phyloP scores from a whole-genome alignment of 2,888 invertebrate species.

The Metallyticus violacea region DNA sequence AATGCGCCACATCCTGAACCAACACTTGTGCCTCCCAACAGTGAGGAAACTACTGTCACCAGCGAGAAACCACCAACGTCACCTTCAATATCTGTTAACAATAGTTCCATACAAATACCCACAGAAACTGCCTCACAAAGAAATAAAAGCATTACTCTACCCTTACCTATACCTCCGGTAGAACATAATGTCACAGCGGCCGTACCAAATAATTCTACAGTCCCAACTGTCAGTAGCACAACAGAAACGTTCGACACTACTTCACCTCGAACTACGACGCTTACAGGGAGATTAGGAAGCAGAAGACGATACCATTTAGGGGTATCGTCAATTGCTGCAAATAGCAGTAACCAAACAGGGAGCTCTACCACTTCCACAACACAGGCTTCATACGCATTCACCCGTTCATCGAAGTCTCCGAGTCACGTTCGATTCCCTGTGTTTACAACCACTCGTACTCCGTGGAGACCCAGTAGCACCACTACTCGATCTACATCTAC shows the following conservation, averaged over 20 bases:
- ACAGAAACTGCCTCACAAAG: background rate
- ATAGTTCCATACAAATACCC: background rate
- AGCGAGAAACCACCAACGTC: background rate
- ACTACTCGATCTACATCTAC: conserved; percentile 41
- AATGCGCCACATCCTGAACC: conserved; percentile 28
- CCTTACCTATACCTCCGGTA: too few species aligned
- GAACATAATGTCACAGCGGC: background rate
- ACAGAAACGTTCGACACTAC: background rate
- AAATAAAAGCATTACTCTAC: background rate
- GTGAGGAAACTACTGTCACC: background rate
- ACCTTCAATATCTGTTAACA: background rate
- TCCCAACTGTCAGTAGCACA: background rate
- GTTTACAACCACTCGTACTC: background rate
- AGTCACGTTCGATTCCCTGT: background rate
- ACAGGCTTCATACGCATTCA: background rate
- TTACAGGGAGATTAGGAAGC: background rate
- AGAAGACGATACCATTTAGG: background rate
- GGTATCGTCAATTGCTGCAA: background rate
- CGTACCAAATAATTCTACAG: background rate
- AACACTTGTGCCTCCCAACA: background rate
- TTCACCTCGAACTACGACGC: background rate
- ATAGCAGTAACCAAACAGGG: background rate
- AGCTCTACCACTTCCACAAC: background rate
- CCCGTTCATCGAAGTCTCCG: background rate
- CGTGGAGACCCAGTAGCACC: background rate